Evolutionary conservation across 1,140 invertebrate species (phyloP).

Genomic region (Rhynchophorus ferrugineus): DNA sequence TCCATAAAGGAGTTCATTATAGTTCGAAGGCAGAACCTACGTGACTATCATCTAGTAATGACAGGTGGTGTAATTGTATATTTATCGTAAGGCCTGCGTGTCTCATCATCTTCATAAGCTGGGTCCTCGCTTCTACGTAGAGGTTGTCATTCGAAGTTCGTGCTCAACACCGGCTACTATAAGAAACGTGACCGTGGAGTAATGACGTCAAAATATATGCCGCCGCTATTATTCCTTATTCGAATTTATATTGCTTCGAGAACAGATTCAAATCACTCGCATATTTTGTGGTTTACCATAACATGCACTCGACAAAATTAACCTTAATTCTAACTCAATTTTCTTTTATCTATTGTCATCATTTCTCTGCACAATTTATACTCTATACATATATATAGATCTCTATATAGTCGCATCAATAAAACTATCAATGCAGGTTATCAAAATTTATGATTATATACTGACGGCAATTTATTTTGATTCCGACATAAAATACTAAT

Average conservation of each 20-base stretch:
- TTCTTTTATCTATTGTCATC: too few relatives aligned
- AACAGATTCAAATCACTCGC: slow-evolving; percentile 17
- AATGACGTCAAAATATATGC: slow-evolving; percentile 38
- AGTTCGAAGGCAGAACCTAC: slow-evolving; percentile 27
- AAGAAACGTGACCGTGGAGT: slow-evolving; percentile 35
- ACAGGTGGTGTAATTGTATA: slow-evolving; percentile 32
- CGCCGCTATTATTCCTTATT: slow-evolving; percentile 29
- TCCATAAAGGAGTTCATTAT: slow-evolving; percentile 29
- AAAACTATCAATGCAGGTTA: too few relatives aligned
- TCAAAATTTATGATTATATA: too few relatives aligned
- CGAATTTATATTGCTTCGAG: slow-evolving; percentile 29
- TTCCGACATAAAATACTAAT: too few relatives aligned
- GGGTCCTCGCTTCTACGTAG: slow-evolving; percentile 23
- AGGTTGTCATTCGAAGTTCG: slow-evolving; percentile 36
- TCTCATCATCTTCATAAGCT: slow-evolving; percentile 26
- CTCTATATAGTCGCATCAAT: too few relatives aligned
- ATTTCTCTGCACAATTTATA: too few relatives aligned
- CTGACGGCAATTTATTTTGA: too few relatives aligned
- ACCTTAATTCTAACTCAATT: too few relatives aligned
- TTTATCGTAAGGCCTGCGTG: slow-evolving; percentile 31
- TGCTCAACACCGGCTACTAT: slow-evolving; percentile 38
- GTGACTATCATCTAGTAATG: slow-evolving; percentile 31
- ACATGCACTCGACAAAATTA: too few relatives aligned
- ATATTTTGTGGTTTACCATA: slow-evolving; percentile 29
- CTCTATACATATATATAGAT: too few relatives aligned